Evolutionary conservation across 2,888 invertebrate genomes (phyloP).

Genomic region (Adelphocoris suturalis): DNA sequence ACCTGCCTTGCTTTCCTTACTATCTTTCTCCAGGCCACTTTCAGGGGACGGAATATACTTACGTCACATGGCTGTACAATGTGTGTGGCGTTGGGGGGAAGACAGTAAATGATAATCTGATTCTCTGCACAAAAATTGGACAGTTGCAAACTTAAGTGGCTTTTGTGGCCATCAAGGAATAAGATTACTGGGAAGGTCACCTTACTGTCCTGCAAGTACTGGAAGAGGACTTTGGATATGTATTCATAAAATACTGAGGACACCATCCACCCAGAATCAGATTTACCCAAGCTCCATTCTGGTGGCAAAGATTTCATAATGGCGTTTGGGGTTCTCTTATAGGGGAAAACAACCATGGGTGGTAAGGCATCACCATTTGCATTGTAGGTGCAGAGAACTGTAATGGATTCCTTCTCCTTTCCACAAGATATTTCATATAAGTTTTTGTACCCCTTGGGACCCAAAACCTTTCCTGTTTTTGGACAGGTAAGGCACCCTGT

Average conservation of each 20-base stretch:
- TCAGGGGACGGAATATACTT: too few species aligned
- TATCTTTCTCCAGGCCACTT: too few species aligned
- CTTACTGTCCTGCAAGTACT: neutral
- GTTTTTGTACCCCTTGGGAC: constrained; percentile 31
- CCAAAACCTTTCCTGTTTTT: constrained; percentile 46
- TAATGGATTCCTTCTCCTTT: too few species aligned
- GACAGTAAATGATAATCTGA: too few species aligned
- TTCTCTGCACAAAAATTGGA: too few species aligned
- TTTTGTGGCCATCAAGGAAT: constrained; percentile 31
- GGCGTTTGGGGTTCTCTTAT: constrained; percentile 13
- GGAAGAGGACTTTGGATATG: neutral
- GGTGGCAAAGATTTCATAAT: constrained; percentile 37
- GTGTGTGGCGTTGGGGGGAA: too few species aligned
- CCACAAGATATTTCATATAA: constrained; percentile 36
- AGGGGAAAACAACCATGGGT: constrained; percentile 54
- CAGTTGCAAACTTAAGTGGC: too few species aligned
- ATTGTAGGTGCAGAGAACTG: constrained; percentile 45
- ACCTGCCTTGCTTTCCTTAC: too few species aligned
- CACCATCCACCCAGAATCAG: constrained; percentile 56
- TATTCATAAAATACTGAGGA: constrained; percentile 31
- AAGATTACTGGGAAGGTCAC: constrained; percentile 33
- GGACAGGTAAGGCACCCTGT: too few species aligned
- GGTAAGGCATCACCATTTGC: constrained; percentile 42
- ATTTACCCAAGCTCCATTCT: constrained; percentile 10
- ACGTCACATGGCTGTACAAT: too few species aligned